phyloP scores from a whole-genome alignment of 2,888 invertebrate species.

The Dryocosmus kuriphilus region DNA sequence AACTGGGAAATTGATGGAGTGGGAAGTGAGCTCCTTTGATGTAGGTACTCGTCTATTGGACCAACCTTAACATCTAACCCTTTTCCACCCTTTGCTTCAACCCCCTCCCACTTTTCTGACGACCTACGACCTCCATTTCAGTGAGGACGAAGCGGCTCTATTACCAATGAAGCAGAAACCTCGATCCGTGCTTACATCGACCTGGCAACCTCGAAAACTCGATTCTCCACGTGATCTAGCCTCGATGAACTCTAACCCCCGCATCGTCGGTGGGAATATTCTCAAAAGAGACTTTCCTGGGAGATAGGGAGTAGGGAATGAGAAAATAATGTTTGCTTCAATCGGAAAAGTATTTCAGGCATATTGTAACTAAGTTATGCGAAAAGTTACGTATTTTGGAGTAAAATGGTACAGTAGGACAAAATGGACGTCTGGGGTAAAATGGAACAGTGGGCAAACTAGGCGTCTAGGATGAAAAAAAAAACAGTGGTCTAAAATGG shows the following conservation, averaged over 20 bases:
- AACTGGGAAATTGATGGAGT: conserved; percentile 39
- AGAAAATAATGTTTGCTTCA: neutral
- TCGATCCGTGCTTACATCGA: conserved; percentile 54
- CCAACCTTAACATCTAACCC: conserved; percentile 45
- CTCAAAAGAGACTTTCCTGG: neutral
- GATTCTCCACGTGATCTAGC: conserved; percentile 27
- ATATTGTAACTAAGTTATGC: neutral
- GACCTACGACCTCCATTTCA: conserved; percentile 34
- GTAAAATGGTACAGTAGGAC: neutral
- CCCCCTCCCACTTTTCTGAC: conserved; percentile 34
- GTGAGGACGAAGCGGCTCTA: conserved; percentile 54
- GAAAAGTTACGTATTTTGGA: neutral
- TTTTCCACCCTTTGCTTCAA: conserved; percentile 41
- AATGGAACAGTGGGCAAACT: neutral
- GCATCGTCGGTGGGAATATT: neutral
- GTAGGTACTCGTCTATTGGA: conserved; percentile 55
- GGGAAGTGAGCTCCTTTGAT: conserved; percentile 58
- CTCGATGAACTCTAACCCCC: conserved; percentile 26
- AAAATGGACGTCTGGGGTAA: neutral
- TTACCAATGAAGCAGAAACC: conserved; percentile 62
- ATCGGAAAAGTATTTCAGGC: neutral
- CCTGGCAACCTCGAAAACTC: conserved; percentile 43
- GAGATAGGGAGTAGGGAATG: neutral
- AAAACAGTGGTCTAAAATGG: neutral
- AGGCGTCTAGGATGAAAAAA: neutral